Percentiles rank a stretch among this genome's conserved stretches.
phyloP scores from a whole-genome alignment of 2,888 invertebrate genomes.

The Caenorhabditis becei region DNA sequence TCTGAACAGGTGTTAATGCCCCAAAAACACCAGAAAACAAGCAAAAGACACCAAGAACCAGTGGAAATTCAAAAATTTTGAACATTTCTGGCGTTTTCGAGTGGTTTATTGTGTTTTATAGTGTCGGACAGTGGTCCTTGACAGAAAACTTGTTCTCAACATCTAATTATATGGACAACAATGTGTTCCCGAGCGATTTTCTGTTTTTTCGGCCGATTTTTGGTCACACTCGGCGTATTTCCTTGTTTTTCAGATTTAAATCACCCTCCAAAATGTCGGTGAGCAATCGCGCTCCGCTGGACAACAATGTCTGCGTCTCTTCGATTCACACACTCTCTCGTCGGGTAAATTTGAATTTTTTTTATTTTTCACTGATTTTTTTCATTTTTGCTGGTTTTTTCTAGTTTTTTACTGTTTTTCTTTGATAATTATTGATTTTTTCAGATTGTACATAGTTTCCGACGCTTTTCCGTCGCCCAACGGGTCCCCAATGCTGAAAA shows the following conservation, averaged over 20 bases:
- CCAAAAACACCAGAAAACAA: conserved; percentile 12
- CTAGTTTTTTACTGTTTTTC: not conserved
- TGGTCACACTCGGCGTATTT: conserved; percentile 15
- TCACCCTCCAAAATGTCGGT: not conserved
- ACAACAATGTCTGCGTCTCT: conserved; percentile 29
- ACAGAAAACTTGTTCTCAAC: conserved; percentile 32
- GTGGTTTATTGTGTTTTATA: conserved; percentile 32
- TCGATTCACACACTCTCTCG: conserved; percentile 6
- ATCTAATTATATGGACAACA: conserved; percentile 20
- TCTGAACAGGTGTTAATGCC: conserved; percentile 16
- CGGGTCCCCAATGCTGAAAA: conserved; percentile 43
- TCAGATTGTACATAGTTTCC: conserved; percentile 50
- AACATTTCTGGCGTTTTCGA: conserved; percentile 8
- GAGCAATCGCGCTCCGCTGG: conserved; percentile 18
- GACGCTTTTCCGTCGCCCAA: conserved; percentile 26
- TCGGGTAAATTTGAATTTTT: not conserved
- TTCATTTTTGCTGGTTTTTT: conserved; percentile 3
- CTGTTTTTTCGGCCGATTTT: conserved; percentile 25
- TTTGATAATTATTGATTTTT: conserved; percentile 7
- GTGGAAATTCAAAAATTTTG: conserved; percentile 3
- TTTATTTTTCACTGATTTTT: conserved; percentile 5
- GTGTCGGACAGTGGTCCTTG: conserved; percentile 12
- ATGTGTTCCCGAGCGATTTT: conserved; percentile 5
- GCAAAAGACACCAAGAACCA: conserved; percentile 3
- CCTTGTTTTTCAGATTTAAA: not conserved